Conservation (phyloP, 2,797 vertebrate species). For the Hafferia zeledoni region DNA sequence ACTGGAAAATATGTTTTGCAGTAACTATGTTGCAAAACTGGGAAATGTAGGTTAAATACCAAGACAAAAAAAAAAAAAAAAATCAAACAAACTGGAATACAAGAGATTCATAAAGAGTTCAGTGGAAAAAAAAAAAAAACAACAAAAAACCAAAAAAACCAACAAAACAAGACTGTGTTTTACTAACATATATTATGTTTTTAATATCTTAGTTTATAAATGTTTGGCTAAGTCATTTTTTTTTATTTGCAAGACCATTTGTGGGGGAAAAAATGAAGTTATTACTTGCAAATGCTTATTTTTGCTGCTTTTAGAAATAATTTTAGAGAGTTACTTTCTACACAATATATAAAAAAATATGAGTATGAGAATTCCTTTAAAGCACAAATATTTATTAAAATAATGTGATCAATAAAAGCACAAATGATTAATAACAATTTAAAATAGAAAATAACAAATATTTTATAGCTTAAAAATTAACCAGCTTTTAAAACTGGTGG, state of each 20-base stretch:
- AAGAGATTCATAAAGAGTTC: background rate
- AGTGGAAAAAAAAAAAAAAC: background rate
- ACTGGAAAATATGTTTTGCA: background rate
- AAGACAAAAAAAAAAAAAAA: background rate
- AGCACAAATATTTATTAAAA: background rate
- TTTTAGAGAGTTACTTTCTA: background rate
- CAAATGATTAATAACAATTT: background rate
- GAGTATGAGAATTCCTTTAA: background rate
- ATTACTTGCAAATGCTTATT: background rate
- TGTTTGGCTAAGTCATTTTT: background rate
- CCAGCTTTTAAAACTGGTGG: background rate
- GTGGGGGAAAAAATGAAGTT: rapidly evolving
- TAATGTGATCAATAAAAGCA: background rate
- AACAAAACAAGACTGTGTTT: background rate
- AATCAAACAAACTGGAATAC: background rate
- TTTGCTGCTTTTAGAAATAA: background rate
- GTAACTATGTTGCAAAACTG: background rate
- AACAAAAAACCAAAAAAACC: too few relatives aligned
- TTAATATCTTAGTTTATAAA: background rate
- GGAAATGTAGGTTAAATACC: background rate
- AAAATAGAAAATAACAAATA: background rate
- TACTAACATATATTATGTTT: background rate
- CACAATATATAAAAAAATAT: background rate
- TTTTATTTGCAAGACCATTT: background rate
- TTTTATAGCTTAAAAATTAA: background rate